These are phyloP conservation scores for Acrobasis consociella DNA, from an alignment of 2,888 invertebrate species.

Conservation along the genomic window DNA sequence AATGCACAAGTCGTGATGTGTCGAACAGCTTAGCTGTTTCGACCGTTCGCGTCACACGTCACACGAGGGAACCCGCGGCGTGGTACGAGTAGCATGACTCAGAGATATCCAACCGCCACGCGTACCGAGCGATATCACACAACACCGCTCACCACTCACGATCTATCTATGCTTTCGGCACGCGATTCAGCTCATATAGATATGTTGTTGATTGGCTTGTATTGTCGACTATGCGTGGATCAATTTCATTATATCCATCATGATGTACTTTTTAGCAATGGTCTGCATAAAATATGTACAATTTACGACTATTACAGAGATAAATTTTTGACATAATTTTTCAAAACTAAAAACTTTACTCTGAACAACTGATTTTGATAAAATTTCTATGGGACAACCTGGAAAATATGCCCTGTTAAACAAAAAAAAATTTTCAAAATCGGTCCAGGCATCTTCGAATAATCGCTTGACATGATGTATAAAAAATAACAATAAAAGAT, in stretches of 20 bases:
- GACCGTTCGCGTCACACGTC: not conserved
- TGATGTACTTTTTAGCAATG: too few relatives aligned
- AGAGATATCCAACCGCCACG: not conserved
- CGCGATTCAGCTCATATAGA: not conserved
- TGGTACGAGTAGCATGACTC: not conserved
- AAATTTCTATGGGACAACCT: too few relatives aligned
- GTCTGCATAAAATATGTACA: too few relatives aligned
- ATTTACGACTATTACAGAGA: too few relatives aligned
- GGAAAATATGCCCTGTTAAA: too few relatives aligned
- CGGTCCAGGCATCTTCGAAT: too few relatives aligned
- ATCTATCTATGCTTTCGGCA: constrained; percentile 1
- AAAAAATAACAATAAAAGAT: too few relatives aligned
- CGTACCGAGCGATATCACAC: constrained; percentile 1
- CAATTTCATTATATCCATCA: not conserved
- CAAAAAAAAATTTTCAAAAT: too few relatives aligned
- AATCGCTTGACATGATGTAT: too few relatives aligned
- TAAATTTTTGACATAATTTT: too few relatives aligned
- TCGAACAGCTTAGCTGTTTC: not conserved
- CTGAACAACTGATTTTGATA: too few relatives aligned
- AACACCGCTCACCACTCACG: not conserved
- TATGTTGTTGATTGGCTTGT: not conserved
- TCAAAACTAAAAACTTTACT: too few relatives aligned
- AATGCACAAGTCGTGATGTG: not conserved
- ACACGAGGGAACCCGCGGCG: constrained; percentile 3
- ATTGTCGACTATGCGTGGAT: not conserved